These are phyloP conservation scores for Lottia gigantea DNA, from an alignment of 2,888 invertebrate species.

Conservation along the genomic window DNA sequence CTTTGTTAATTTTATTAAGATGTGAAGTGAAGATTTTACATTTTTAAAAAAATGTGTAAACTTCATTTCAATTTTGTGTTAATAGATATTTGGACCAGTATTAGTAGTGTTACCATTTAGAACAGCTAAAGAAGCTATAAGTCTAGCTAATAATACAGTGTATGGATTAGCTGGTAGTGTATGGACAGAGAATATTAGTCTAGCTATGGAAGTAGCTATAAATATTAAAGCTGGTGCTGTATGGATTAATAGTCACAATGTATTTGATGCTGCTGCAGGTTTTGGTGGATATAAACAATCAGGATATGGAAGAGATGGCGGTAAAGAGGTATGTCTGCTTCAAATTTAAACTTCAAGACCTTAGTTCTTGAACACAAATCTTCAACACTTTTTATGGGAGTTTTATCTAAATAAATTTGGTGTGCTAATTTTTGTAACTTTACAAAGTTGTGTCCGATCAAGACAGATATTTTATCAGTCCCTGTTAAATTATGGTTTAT, in stretches of 20 bases:
- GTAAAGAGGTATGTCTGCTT: conserved; percentile 64
- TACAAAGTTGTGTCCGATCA: too few species aligned
- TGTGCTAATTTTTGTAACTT: too few species aligned
- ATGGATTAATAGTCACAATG: conserved; percentile 73
- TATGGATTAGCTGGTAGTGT: conserved; percentile 72
- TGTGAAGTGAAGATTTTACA: too few species aligned
- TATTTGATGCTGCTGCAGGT: conserved; percentile 71
- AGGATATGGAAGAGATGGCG: conserved; percentile 72
- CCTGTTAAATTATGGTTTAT: too few species aligned
- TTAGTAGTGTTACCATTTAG: conserved; percentile 71
- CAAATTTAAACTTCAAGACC: not conserved
- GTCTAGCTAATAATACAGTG: conserved; percentile 72
- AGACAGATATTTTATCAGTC: too few species aligned
- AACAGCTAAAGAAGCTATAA: conserved; percentile 73
- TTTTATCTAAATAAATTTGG: too few species aligned
- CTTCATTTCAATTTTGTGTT: too few species aligned
- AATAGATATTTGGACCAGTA: conserved; percentile 69
- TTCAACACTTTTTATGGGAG: too few species aligned
- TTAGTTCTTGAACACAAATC: too few species aligned
- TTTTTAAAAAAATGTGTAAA: too few species aligned
- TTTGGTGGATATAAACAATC: conserved; percentile 71
- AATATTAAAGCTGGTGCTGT: conserved; percentile 71
- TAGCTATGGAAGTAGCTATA: conserved; percentile 72
- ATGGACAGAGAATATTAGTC: conserved; percentile 73
- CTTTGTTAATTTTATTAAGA: too few species aligned